phyloP scores from a whole-genome alignment of 2,797 vertebrate genomes.

The Austrolebias charrua region DNA sequence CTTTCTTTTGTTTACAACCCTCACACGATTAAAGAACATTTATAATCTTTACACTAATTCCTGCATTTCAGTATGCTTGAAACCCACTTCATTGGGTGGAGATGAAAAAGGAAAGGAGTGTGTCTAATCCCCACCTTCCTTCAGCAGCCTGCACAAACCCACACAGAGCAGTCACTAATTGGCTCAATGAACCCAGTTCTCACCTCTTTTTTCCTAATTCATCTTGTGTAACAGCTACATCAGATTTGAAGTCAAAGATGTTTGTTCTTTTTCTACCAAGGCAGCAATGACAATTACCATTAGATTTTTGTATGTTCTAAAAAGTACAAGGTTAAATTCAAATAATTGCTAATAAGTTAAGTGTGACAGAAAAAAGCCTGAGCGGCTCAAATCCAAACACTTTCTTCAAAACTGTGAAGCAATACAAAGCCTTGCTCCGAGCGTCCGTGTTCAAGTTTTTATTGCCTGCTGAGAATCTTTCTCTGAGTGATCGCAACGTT shows the following conservation, averaged over 20 bases:
- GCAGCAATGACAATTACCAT: background rate
- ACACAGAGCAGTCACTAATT: constrained; percentile 54
- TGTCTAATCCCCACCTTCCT: constrained; percentile 17
- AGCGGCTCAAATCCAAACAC: background rate
- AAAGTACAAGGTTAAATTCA: background rate
- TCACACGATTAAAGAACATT: constrained; percentile 41
- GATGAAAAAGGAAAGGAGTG: constrained; percentile 34
- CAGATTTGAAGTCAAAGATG: constrained; percentile 56
- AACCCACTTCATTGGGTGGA: constrained; percentile 27
- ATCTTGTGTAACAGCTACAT: constrained; percentile 71
- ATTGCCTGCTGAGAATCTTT: no score
- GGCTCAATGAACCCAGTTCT: constrained; percentile 63
- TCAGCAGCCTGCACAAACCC: constrained; percentile 22
- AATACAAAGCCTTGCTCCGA: background rate
- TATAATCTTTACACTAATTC: constrained; percentile 48
- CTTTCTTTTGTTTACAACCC: constrained; percentile 29
- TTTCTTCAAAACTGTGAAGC: background rate
- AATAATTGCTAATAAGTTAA: background rate
- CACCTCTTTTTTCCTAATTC: constrained; percentile 57
- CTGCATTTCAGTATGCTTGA: constrained; percentile 26
- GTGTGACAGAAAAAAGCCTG: background rate
- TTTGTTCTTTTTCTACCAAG: constrained; percentile 34
- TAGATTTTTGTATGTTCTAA: background rate
- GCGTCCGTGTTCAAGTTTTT: background rate
- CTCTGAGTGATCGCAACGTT: no score